Evolutionary conservation across 2,888 invertebrate genomes (phyloP), one percentile per base, ranked within the genome.

Genomic region (Podotricha telesiphe): DNA sequence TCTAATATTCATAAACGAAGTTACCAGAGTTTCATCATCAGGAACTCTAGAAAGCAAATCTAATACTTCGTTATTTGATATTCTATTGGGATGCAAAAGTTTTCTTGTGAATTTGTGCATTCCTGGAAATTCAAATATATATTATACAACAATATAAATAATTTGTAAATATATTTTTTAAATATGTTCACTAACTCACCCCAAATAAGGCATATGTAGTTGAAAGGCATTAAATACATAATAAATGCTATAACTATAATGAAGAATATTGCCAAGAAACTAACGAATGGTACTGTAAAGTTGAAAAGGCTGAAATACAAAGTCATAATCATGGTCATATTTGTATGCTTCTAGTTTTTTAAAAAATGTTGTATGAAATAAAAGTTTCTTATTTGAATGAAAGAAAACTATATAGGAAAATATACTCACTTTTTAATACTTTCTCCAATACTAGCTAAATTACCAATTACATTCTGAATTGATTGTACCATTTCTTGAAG

Each of bases 21-120:
- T 95, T 87, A 98, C 98, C 94, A 98, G 92, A 93, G 96, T 96
- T 83, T 97, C 97, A 86, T 99, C 97, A 84, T 98, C 97, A 19
- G 99, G 99, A 65, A 99, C 97, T 79, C 99, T 94, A 0, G 98
- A 98, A 70, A 99, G 93, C 80, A 98, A 96, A 94, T 99, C 99
- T 73, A 99, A 89, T 53, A 99, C 87, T 94, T 99, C 99, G 91
- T 98, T 99, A 90, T 99, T 99, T 13, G 98, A 97, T 82, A 99
- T 96, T 75, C 97, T 96, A 86, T 99, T 96, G 5, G 99, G 99
- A 74, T 97, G 94, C 59, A 98, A 87, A 74, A 99, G 94, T 89
- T 98, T 96, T 82, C 98, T 95, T 10, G 97, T 96, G 89, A 98
- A 99, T 89, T 99, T 99, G 89, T 98, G 98, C 70, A 98, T 81